Conservation (phyloP, 2,113 vertebrate genomes). For the Periophthalmodon schlosseri region DNA sequence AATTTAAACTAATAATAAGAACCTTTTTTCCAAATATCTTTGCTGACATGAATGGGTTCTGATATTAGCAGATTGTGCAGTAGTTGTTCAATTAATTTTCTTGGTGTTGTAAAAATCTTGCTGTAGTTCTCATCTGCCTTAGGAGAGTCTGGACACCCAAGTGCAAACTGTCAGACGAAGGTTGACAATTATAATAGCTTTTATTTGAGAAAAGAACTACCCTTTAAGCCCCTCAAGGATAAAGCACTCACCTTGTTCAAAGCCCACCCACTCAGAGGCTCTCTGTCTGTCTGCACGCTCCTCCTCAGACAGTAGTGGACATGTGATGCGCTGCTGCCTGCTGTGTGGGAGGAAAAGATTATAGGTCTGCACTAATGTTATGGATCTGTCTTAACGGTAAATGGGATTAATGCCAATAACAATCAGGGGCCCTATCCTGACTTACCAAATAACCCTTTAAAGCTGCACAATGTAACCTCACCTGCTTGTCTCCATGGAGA, state of each 20-base stretch:
- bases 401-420: conserved; percentile 41
- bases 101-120: neutral
- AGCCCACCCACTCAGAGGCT: neutral
- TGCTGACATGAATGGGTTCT: no score
- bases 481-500: no score
- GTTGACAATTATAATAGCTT: neutral
- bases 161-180: conserved; percentile 7
- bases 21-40: neutral
- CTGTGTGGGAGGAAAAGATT: conserved; percentile 51
- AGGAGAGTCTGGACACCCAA: conserved; percentile 2
- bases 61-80: neutral
- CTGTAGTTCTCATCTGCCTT: conserved; percentile 2
- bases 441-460: neutral
- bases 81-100: neutral
- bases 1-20: no score
- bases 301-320: conserved; percentile 10
- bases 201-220: conserved; percentile 1
- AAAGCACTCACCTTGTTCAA: neutral
- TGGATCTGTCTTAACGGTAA: conserved; percentile 43
- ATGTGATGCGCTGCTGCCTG: conserved; percentile 45
- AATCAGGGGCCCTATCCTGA: conserved; percentile 30
- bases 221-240: neutral
- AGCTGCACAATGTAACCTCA: neutral
- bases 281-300: neutral
- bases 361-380: conserved; percentile 50